Conservation (phyloP, 1,140 invertebrate genomes). For the Solen grandis region DNA sequence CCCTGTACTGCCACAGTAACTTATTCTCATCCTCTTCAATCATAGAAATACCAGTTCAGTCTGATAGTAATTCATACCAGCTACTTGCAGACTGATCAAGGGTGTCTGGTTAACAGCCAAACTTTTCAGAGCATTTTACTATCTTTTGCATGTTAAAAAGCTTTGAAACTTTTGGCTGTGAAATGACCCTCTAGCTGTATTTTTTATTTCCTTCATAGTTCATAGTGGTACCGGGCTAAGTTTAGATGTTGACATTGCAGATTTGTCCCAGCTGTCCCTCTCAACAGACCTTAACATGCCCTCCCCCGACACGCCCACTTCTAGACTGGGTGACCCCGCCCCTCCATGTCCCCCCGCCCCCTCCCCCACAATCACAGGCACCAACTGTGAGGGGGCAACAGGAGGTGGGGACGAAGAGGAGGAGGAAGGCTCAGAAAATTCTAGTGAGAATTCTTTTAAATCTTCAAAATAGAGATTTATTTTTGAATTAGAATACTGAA, state of each 20-base stretch:
- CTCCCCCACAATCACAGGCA: background rate
- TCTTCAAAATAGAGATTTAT: background rate
- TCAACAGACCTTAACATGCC: background rate
- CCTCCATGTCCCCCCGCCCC: background rate
- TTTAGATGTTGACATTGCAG: background rate
- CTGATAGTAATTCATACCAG: too few species aligned
- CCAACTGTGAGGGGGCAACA: background rate
- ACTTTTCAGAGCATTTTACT: too few species aligned
- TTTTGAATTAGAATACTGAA: background rate
- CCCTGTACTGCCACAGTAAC: too few species aligned
- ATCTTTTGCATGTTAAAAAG: too few species aligned
- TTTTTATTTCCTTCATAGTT: too few species aligned
- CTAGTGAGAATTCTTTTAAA: constrained; percentile 11
- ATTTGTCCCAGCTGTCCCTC: background rate
- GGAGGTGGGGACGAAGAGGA: background rate
- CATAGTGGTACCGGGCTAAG: too few species aligned
- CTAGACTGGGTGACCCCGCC: background rate
- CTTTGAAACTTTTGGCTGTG: too few species aligned
- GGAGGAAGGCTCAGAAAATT: constrained; percentile 18
- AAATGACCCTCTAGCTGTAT: too few species aligned
- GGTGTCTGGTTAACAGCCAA: too few species aligned
- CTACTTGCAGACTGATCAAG: too few species aligned
- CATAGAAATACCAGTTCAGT: too few species aligned
- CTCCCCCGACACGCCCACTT: background rate
- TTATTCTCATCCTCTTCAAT: too few species aligned